Base-by-base conservation (phyloP, 2,888 invertebrate species). In the Melolontha melolontha region DNA sequence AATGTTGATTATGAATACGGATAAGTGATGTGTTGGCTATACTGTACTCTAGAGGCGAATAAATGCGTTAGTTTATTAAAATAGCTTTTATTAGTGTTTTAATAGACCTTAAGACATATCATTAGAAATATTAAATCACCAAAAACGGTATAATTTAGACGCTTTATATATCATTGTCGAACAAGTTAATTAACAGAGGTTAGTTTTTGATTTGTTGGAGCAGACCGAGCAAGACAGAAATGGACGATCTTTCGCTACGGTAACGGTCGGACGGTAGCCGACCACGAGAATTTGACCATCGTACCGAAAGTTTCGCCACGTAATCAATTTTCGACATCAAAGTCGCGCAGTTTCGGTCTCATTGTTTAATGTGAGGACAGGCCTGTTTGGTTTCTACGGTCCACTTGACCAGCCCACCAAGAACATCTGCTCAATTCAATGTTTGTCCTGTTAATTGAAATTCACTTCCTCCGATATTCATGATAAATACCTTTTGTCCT, bases 361-460 rank as follows among this genome's bases (percentile, higher is more conserved):
- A 63, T 70, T 66, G 66, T 67, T 10, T 29, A 52, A 49, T 17
- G 17, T 42, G 27, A 51, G 41, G 55, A 65, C 65, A 16, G 52
- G 59, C 27, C 51, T 67, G 62, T 62, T 66, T 63, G 16, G 67
- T 51, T 67, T 49, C n/a, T 62, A 39, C 59, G 49, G 54, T 62
- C 67, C 67, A 62, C 67, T 67, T 63, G 63, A 62, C 47, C 62
- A 47, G 17, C 50, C n/a, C 11, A 11, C 50, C 39, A 41, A 47
- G 67, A 67, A 59, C 67, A 67, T 67, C 67, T 67, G 67, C 50
- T 16, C 62, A 49, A 63, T 67, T 44, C 62, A 41, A 44, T 69
- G 66, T 69, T 69, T 69, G 69, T 52, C 49, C 64, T 47, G 52
- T 59, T 72, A 73, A 73, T 73, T 73, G 72, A 72, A 72, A 73